Percentiles rank a stretch among this genome's conserved stretches.
These are phyloP conservation scores for Dromius quadrimaculatus DNA, from an alignment of 2,888 invertebrate genomes.

Conservation along the genomic window DNA sequence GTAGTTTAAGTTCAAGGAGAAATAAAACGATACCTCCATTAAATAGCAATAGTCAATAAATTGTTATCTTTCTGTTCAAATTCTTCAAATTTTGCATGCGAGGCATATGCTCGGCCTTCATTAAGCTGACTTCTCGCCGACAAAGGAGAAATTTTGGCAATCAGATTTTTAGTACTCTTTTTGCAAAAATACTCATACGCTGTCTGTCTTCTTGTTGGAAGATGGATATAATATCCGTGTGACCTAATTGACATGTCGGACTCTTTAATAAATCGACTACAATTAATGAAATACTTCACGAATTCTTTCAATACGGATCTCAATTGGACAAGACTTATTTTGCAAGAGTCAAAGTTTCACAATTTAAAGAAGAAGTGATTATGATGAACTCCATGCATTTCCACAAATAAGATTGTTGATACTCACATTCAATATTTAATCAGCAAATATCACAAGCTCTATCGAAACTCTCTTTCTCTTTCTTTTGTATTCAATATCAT, in stretches of 20 bases:
- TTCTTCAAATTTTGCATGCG: constrained; percentile 45
- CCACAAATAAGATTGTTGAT: no score
- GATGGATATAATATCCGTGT: constrained; percentile 33
- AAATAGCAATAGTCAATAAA: constrained; percentile 29
- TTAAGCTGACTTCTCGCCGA: constrained; percentile 57
- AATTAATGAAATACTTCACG: constrained; percentile 29
- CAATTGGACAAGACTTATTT: no score
- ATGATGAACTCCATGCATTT: no score
- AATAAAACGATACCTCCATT: no score
- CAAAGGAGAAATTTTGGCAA: constrained; percentile 63
- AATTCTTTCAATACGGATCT: constrained; percentile 22
- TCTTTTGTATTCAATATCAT: no score
- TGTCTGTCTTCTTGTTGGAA: neutral
- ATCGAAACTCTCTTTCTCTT: no score
- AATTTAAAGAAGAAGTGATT: no score
- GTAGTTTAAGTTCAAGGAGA: no score
- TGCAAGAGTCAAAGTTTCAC: no score
- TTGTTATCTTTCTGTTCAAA: constrained; percentile 41
- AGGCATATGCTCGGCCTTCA: constrained; percentile 41
- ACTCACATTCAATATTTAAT: no score
- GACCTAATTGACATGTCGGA: constrained; percentile 48
- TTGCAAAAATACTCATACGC: constrained; percentile 13
- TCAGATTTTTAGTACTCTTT: constrained; percentile 55
- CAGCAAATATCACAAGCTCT: no score
- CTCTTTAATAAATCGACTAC: constrained; percentile 39